phyloP scores from a whole-genome alignment of 2,797 vertebrate species.

The Cyprinella venusta region DNA sequence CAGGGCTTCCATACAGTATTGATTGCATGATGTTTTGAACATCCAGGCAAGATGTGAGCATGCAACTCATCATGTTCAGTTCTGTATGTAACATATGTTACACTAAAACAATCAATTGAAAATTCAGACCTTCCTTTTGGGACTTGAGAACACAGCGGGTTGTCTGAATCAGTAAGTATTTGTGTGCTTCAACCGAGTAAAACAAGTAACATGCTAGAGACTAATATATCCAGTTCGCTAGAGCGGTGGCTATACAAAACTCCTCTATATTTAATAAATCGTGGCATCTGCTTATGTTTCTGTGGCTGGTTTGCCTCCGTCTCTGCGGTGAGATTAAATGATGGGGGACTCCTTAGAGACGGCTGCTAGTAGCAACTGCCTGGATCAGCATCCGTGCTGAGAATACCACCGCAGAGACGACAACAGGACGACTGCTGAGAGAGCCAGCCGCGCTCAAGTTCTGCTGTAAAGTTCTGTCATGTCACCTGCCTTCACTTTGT shows the following conservation, averaged over 20 bases:
- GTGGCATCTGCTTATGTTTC: slow-evolving; percentile 51
- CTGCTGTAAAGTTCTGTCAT: slow-evolving; percentile 5
- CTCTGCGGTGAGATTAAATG: slow-evolving; percentile 44
- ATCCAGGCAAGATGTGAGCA: background rate
- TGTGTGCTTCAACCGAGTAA: background rate
- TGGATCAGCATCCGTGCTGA: slow-evolving; percentile 36
- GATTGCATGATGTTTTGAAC: background rate
- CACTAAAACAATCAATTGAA: slow-evolving; percentile 2
- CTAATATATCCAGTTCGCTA: slow-evolving; percentile 34
- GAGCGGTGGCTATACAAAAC: slow-evolving; percentile 36
- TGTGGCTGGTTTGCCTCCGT: slow-evolving; percentile 24
- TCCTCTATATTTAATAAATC: slow-evolving; percentile 49
- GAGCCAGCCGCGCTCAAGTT: background rate
- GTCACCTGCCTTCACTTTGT: background rate
- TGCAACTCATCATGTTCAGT: background rate
- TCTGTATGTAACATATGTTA: background rate
- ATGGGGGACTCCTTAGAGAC: slow-evolving; percentile 46
- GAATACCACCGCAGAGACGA: slow-evolving; percentile 32
- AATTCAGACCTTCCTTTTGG: background rate
- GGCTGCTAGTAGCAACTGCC: slow-evolving; percentile 38
- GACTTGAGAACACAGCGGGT: background rate
- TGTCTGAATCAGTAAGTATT: background rate
- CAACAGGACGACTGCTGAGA: slow-evolving; percentile 12
- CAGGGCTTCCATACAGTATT: background rate
- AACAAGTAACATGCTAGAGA: background rate